Conservation (phyloP, 2,888 invertebrate species). For the Polyommatus iphigenia region DNA sequence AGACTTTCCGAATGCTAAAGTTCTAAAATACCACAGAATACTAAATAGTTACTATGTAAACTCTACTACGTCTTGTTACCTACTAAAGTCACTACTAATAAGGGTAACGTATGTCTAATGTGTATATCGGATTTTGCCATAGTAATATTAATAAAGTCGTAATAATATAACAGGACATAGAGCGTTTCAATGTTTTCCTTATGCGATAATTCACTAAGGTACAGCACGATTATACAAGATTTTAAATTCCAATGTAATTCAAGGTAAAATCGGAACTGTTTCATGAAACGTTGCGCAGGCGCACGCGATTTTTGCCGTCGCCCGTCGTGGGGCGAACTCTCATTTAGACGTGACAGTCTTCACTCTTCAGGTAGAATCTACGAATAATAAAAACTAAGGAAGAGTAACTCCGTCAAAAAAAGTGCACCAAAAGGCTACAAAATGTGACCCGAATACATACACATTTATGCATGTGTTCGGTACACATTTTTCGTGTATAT, state of each 20-base stretch:
- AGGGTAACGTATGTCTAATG: not conserved
- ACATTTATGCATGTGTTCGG: no score
- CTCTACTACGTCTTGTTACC: no score
- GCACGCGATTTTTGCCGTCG: constrained; percentile 10
- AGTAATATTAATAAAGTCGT: not conserved
- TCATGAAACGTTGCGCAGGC: not conserved
- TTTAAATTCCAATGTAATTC: constrained; percentile 32
- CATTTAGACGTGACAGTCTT: not conserved
- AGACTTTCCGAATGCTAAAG: not conserved
- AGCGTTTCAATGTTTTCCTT: constrained; percentile 25
- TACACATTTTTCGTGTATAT: no score
- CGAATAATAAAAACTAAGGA: no score
- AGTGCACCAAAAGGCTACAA: no score
- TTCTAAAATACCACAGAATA: no score
- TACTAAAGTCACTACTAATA: not conserved
- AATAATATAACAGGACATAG: not conserved
- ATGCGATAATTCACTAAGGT: constrained; percentile 11
- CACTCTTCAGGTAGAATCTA: no score
- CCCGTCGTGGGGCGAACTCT: not conserved
- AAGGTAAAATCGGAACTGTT: constrained; percentile 22
- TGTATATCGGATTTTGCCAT: not conserved
- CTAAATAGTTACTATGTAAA: no score
- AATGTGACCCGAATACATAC: no score
- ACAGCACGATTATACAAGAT: constrained; percentile 40
- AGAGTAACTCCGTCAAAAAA: no score